phyloP scores from a whole-genome alignment of 2,888 invertebrate genomes.

The Diogma glabrata region DNA sequence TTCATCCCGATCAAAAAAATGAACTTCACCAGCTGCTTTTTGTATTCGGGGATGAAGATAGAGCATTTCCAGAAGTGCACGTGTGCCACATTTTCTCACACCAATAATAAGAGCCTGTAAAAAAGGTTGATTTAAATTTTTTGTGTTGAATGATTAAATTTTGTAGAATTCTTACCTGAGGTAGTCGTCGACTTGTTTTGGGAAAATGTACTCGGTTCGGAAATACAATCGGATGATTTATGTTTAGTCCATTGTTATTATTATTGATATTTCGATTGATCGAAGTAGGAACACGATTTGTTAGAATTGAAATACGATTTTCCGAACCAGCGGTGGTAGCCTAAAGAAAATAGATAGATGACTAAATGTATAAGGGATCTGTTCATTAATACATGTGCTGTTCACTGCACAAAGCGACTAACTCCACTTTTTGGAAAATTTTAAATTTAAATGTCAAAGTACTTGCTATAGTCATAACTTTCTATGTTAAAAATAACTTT shows the following conservation, averaged over 20 bases:
- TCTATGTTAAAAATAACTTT: too few species aligned
- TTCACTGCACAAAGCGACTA: too few species aligned
- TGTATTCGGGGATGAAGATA: conserved; percentile 87
- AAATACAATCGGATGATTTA: conserved; percentile 37
- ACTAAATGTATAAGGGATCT: too few species aligned
- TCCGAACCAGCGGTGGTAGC: conserved; percentile 49
- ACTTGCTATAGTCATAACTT: too few species aligned
- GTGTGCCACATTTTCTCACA: conserved; percentile 91
- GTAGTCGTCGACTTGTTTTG: conserved; percentile 49
- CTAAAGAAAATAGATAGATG: conserved; percentile 21
- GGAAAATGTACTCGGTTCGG: conserved; percentile 46
- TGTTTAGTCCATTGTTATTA: conserved; percentile 12
- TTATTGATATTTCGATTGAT: not conserved
- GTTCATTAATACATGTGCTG: too few species aligned
- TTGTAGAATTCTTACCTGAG: conserved; percentile 37
- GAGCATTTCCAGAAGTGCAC: conserved; percentile 92
- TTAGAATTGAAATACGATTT: conserved; percentile 35
- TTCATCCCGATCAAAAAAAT: conserved; percentile 93
- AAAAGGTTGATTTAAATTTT: conserved; percentile 8
- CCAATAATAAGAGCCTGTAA: conserved; percentile 79
- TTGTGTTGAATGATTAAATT: not conserved
- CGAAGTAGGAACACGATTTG: conserved; percentile 29
- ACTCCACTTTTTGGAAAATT: too few species aligned
- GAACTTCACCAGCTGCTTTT: conserved; percentile 88
- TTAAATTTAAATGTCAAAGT: too few species aligned